Conservation (phyloP, 2,113 vertebrate genomes). For the Dicerorhinus sumatrensis region DNA sequence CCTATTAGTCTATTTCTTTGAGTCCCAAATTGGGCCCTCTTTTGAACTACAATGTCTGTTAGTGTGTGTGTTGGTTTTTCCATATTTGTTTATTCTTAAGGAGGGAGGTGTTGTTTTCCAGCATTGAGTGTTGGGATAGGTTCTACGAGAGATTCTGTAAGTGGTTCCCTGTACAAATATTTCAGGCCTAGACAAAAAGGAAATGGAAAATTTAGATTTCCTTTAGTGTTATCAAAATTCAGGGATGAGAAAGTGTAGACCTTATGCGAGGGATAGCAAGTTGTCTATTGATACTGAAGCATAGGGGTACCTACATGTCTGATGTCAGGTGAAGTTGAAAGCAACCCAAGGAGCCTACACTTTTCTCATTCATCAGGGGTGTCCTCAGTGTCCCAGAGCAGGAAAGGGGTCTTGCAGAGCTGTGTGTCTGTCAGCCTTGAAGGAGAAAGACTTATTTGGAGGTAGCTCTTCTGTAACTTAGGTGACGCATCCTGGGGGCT, state of each 20-base stretch:
- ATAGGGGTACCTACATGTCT: background rate
- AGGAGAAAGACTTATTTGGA: background rate
- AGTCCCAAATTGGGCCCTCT: background rate
- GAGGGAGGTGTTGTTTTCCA: background rate
- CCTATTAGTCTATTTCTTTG: slow-evolving; percentile 15
- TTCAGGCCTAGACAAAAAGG: background rate
- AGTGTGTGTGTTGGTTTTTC: background rate
- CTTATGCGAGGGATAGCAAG: background rate
- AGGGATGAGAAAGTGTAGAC: background rate
- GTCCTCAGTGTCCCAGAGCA: background rate
- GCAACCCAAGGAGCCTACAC: background rate
- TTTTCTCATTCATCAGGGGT: background rate
- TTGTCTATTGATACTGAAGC: background rate
- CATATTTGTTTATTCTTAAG: slow-evolving; percentile 8
- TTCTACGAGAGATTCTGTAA: background rate
- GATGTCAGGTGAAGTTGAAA: background rate
- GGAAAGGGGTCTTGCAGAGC: background rate
- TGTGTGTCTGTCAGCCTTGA: background rate
- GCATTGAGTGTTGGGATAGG: background rate
- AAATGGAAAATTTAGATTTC: slow-evolving; percentile 6
- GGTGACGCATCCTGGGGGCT: background rate
- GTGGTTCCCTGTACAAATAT: slow-evolving; percentile 15
- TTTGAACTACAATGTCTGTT: background rate
- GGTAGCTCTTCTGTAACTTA: background rate
- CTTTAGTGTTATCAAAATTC: slow-evolving; percentile 28